Base-by-base conservation (phyloP, 2,797 vertebrate species). In the Siniperca scherzeri region DNA sequence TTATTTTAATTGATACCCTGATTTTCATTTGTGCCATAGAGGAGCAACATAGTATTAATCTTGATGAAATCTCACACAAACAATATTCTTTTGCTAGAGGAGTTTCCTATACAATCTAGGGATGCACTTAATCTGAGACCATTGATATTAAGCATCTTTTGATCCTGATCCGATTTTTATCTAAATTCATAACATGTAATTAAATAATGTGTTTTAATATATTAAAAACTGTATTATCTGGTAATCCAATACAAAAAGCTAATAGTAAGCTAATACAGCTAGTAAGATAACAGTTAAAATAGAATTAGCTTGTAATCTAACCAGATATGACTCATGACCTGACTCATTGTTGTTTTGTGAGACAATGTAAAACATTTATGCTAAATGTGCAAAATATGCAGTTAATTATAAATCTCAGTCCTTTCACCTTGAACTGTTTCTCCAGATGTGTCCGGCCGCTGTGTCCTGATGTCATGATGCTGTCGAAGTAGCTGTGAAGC, bases 381-480 rank as follows among this genome's bases (percentile, higher is more conserved):
- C 7, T 27, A 17, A 67, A 67, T 16, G 25, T n/a, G 13, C 10
- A 52, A 2, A 46, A 50, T 17, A 48, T 33, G 9, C 1, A 65
- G 12, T 59, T 2, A 59, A 44, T 70, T 48, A 13, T 40, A 38
- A n/a, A 44, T 25, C 12, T 8, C 30, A 33, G 22, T 59, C 16
- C 25, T 25, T 36, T 86, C 91, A 98, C 98, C 96, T 97, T 97
- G 90, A 98, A 99, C 88, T 99, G 97, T 77, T 98, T 98, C 85
- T 99, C 97, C 61, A 99, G 94, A 33, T 95, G 94, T 1, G 97
- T 98, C 91, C 95, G 96, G 60, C 97, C 96, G 55, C 95, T 96
- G 44, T 94, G 95, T 66, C 96, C 96, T 2, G 97, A 97, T 77
- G 96, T 97, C 56, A 96, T 96, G 92, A 98, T 98, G 91, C 92